phyloP scores from a whole-genome alignment of 2,888 invertebrate species.

The Synanthedon andrenaeformis region DNA sequence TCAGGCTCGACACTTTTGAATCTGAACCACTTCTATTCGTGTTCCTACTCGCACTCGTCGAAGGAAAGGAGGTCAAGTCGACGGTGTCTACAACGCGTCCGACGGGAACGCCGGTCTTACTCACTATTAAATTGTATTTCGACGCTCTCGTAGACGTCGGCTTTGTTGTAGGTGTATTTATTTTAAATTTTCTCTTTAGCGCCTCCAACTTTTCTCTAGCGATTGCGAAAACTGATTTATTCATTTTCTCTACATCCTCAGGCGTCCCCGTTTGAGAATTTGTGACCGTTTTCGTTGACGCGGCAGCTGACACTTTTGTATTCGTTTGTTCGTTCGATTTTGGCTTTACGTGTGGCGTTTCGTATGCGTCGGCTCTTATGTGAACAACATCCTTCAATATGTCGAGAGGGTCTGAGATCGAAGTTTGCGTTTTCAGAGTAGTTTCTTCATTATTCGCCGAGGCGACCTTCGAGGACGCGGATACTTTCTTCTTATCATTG shows the following conservation, averaged over 20 bases:
- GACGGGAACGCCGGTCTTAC: background rate
- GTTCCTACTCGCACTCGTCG: too few species aligned
- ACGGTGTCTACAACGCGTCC: background rate
- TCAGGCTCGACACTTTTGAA: background rate
- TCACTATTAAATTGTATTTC: background rate
- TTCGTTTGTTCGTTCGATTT: background rate
- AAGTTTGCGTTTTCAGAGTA: slow-evolving; percentile 1
- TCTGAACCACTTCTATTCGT: too few species aligned
- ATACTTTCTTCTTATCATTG: background rate
- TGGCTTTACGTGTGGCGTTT: background rate
- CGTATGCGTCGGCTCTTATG: slow-evolving; percentile 29
- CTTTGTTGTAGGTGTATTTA: background rate
- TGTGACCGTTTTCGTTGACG: background rate
- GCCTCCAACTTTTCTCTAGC: background rate
- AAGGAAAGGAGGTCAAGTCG: background rate
- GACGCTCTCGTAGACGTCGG: background rate
- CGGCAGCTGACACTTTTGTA: background rate
- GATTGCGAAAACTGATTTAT: background rate
- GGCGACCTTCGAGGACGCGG: background rate
- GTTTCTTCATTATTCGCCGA: background rate
- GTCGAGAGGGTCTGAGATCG: slow-evolving; percentile 25
- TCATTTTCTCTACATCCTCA: too few species aligned
- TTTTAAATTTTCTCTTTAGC: background rate
- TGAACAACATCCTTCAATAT: slow-evolving; percentile 44
- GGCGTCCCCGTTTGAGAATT: background rate